phyloP scores from a whole-genome alignment of 2,797 vertebrate genomes.

The Phrynocephalus forsythii region DNA sequence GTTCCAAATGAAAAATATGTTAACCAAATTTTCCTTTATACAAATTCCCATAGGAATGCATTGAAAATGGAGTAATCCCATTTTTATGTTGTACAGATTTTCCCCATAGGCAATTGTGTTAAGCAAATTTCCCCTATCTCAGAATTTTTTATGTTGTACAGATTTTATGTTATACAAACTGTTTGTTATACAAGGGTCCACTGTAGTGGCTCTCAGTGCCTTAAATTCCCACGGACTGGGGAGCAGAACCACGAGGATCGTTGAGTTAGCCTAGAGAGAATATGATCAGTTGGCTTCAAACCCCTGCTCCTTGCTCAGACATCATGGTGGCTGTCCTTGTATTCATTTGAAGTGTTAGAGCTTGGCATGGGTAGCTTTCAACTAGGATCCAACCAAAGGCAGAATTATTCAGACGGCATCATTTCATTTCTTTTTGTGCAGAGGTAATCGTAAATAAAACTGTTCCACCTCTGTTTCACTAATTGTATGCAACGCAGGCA shows the following conservation, averaged over 20 bases:
- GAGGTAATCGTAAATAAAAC: neutral
- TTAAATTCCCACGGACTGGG: neutral
- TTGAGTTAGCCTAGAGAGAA: neutral
- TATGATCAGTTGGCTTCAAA: neutral
- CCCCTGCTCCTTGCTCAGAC: neutral
- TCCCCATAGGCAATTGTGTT: too few relatives aligned
- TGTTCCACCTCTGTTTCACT: neutral
- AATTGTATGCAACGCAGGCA: neutral
- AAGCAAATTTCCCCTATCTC: too few relatives aligned
- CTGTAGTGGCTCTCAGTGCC: neutral
- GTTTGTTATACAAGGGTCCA: too few relatives aligned
- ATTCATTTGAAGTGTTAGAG: neutral
- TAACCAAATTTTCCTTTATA: too few relatives aligned
- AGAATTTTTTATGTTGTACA: too few relatives aligned
- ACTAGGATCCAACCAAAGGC: neutral
- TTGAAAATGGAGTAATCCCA: too few relatives aligned
- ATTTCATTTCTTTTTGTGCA: neutral
- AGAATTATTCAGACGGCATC: neutral
- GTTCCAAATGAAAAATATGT: too few relatives aligned
- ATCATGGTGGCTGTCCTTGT: neutral
- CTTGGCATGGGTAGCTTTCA: rapidly evolving
- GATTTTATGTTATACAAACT: too few relatives aligned
- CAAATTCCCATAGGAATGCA: too few relatives aligned
- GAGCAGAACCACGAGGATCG: neutral
- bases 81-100: too few relatives aligned